Conservation (phyloP, 2,797 vertebrate genomes). For the Lycodopsis pacificus region DNA sequence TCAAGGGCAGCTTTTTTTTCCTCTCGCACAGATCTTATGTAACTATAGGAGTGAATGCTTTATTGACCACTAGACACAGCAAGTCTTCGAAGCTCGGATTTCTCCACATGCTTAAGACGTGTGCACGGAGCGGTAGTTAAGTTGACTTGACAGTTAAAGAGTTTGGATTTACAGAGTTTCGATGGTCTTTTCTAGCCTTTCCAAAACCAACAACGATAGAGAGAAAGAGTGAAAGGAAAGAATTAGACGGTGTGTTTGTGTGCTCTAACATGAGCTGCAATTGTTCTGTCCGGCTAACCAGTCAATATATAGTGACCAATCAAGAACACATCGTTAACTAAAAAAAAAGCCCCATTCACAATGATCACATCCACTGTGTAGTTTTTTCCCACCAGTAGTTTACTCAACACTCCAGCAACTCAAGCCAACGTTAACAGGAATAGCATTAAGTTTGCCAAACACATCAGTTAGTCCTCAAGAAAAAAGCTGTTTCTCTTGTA, state of each 20-base stretch:
- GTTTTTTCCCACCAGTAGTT: not conserved
- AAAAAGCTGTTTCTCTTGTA: not conserved
- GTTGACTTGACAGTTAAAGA: not conserved
- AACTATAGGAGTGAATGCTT: slow-evolving; percentile 20
- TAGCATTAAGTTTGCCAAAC: not conserved
- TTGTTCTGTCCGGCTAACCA: not conserved
- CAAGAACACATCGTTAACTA: not conserved
- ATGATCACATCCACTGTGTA: not conserved
- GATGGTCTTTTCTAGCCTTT: not conserved
- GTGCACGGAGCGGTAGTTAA: not conserved
- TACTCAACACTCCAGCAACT: not conserved
- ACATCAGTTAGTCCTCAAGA: not conserved
- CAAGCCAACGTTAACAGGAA: not conserved
- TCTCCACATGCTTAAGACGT: not conserved
- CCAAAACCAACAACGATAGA: not conserved
- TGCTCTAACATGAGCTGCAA: not conserved
- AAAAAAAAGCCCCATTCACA: not conserved
- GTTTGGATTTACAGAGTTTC: not conserved
- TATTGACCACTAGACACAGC: not conserved
- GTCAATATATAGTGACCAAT: not conserved
- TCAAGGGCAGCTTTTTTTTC: slow-evolving; percentile 9
- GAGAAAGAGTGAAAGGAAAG: not conserved
- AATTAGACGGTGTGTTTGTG: not conserved
- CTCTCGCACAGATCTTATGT: slow-evolving; percentile 23
- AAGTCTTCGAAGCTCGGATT: not conserved